Base-by-base conservation (phyloP, 53 echinoderm and acorn worm species). In the Actinopyga echinites region DNA sequence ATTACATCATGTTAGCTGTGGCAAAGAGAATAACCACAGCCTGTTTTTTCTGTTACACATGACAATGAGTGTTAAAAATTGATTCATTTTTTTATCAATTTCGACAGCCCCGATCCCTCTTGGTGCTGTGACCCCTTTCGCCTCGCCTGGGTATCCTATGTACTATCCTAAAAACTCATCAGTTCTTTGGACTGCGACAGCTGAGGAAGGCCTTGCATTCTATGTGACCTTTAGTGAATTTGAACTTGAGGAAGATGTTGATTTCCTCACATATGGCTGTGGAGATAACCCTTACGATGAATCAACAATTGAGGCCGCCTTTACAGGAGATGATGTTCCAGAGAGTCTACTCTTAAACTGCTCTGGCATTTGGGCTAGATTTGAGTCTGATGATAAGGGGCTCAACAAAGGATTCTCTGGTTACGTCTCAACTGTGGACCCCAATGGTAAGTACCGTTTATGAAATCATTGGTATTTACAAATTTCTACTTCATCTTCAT, bases 251-350 rank as follows among this genome's bases (percentile, higher is more conserved):
- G 54, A 77, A 56, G 55, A 45, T 30, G 33, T 6, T 29, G 77
- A 77, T 17, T 77, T 55, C 24, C 77, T 77, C 13, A 33, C 32
- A 29, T 30, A 54, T 29, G 77, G 77, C 4, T 77, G 77, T 13
- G 55, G 56, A 29, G 2, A 23, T 19, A 30, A 55, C 34, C 77
- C 77, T 1, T 29, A 17, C 17, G 34, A 77, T 55, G 77, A 77
- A 30, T 54, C 55, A 3, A 29, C 77, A 7, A 55, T 77, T 54
- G 20, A 13, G 19, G 77, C 57, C 10, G 56, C 15, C 10, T 54
- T 56, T 13, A 77, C 77, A 20, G 77, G 77, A 31, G 54, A 49
- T 31, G 77, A 77, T 5, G 20, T 77, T 20, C 77, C 77, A 5
- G 56, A 77, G 12, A 30, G 30, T 23, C 17, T 26, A 21, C 10